Base-by-base conservation (phyloP, 1,140 invertebrate species). In the Dreissena rostriformis region DNA sequence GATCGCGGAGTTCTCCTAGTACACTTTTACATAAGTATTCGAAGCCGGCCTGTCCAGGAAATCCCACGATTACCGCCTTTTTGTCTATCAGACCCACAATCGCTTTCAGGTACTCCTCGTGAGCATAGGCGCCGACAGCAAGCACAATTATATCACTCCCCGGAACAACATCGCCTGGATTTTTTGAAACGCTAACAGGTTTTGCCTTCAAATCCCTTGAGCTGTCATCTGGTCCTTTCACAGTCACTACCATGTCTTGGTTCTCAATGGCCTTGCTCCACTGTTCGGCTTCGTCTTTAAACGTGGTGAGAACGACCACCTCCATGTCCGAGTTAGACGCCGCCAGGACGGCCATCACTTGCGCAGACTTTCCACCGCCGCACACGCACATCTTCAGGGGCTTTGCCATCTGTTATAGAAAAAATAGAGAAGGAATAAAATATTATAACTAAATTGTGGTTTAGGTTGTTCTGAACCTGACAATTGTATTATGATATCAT, bases 331-430 rank as follows among this genome's bases (percentile, higher is more conserved):
- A 65, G 39, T 85, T 86, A 15, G 83, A 82, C 4, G 90, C 84
- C 6, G 89, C 86, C 55, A 90, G 77, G 49, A 86, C 89, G 4
- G 88, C 86, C 70, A 88, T 83, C 17, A 86, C 86, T 61, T 90
- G 90, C 10, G 89, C 90, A 26, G 85, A 87, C 76, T 90, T 90
- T 1, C 89, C 89, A 15, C 88, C 90, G 15, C 90, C 90, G 57
- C 88, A 89, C 0, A 90, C 73, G 17, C 87, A 77, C 10, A 87
- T 74, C 26, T 71, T 86, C 17, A 83, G 61, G 26, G 81, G 81
- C 53, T 61, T 70, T 7, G 81, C 73, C 73, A 76, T 83, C 67
- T 28, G 15, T 53, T 39, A 2, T 39, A 8, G 2, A 39, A 39
- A 39, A 28, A 26, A 39, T 26, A 15, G 19, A 26, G 19, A 26